Evolutionary conservation across 2,888 invertebrate genomes (phyloP), one percentile per base, ranked within the genome.

Genomic region (Melipona beecheii): DNA sequence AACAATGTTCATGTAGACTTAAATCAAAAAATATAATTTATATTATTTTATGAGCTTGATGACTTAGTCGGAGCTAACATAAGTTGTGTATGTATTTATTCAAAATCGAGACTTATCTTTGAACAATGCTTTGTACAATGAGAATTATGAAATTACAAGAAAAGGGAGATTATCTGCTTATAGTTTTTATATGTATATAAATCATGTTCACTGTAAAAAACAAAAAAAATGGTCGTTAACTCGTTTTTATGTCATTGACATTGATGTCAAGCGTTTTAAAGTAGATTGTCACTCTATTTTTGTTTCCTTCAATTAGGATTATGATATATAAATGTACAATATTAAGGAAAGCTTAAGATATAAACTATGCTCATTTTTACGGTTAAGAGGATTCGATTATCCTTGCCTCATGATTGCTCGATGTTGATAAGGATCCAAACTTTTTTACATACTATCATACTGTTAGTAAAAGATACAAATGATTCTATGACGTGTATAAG

Each of bases 241-340:
- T 79, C 71, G 86, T 85, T 86, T 88, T 87, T 87, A 86, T 85
- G 84, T 87, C 75, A 72, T 58, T 82, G 79, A 78, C 82, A 66
- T 84, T 60, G 80, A 75, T 84, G 82, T 82, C 76, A 49, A 76
- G 71, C 75, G 74, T 79, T 65, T 56, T 78, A 78, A 75, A 70
- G 52, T 58, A 66, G 75, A 84, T 74, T 36, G 71, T 84, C 69
- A 49, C 24, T 54, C 65, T 58, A 24, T 58, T 68, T 68, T 49
- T 36, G 52, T 68, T 72, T 72, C 60, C 65, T 43, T 65, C 64
- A 17, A 19, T n/a, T 69, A 64, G 15, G 6, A 60, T 43, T 58
- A 69, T 70, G 64, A 75, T 27, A 60, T 56, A 17, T 54, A 62
- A 76, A 74, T 75, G 60, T 75, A 70, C 27, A 27, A 65, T 78